Conservation (phyloP, 1,140 invertebrate genomes). For the Physella acuta region DNA sequence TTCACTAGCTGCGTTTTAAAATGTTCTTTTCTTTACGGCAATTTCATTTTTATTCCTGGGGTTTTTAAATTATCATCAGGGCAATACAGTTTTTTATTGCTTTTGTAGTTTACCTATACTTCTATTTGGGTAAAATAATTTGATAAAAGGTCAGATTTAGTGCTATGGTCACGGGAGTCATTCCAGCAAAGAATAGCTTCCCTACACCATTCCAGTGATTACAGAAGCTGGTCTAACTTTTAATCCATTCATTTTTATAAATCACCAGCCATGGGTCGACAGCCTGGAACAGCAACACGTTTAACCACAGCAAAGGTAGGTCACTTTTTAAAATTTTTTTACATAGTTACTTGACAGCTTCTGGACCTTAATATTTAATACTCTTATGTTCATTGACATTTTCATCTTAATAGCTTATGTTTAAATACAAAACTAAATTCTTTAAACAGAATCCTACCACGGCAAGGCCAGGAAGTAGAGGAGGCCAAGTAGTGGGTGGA, state of each 20-base stretch:
- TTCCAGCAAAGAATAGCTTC: neutral
- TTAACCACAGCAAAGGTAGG: slow-evolving; percentile 58
- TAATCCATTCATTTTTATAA: slow-evolving; percentile 15
- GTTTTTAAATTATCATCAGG: no score
- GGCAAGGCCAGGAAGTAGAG: slow-evolving; percentile 50
- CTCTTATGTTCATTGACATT: neutral
- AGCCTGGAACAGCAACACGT: slow-evolving; percentile 57
- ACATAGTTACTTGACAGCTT: neutral
- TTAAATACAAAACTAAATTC: neutral
- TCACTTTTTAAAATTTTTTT: slow-evolving; percentile 18
- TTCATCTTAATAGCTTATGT: neutral
- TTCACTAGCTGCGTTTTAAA: neutral
- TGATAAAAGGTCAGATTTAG: no score
- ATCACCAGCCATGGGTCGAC: slow-evolving; percentile 43
- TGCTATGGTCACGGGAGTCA: no score
- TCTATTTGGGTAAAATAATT: no score
- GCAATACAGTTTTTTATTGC: no score
- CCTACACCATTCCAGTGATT: neutral
- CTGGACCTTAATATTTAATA: neutral
- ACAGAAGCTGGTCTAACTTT: slow-evolving; percentile 3
- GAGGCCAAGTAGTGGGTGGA: slow-evolving; percentile 45
- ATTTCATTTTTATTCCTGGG: no score
- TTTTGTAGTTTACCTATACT: no score
- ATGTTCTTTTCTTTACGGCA: neutral
- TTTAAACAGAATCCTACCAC: slow-evolving; percentile 50